Base-by-base conservation (phyloP, 2,113 vertebrate species). In the Apistogramma diplotaenia region DNA sequence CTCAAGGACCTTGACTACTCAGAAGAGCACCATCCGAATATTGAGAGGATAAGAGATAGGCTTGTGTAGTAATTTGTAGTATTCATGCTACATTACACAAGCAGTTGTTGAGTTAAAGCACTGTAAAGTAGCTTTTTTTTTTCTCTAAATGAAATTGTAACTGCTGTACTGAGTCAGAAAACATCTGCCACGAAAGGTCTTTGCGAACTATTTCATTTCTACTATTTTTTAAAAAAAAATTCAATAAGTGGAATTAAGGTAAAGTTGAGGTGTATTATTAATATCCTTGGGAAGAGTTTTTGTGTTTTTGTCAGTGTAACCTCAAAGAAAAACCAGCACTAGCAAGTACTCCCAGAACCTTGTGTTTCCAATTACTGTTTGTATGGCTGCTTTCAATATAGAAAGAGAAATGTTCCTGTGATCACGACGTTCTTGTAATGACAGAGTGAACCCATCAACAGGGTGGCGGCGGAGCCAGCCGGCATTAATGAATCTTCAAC, bases 81-180 rank as follows among this genome's bases (percentile, higher is more conserved):
- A 75, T 92, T 93, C 91, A 89, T 88, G 89, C 89, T 87, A 89
- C 92, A 87, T 94, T 91, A 90, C 88, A 89, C 90, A 84, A 89
- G 88, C 88, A 84, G 82, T 79, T 65, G 70, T 74, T 71, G 72
- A 90, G 81, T 80, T 72, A 61, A 72, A 85, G 82, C 79, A 62
- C 81, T 86, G 54, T 62, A 81, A 85, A 82, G 60, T 84, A 29
- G 61, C 55, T 78, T 74, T 78, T 87, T 89, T 77, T 76, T 51
- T 40, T 40, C 13, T 40, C 19, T 51, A 49, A 5, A 89, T 87
- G 82, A 85, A 89, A 85, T 80, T 83, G 74, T 82, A 29, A 25
- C 27, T 35, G 18, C 73, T 76, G 40, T 70, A 53, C 29, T 58
- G 75, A 67, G 25, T 19, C 58, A 78, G 49, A 37, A 72, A 15